Evolutionary conservation across 2,113 vertebrate species (phyloP).

Genomic region (Chamaea fasciata): DNA sequence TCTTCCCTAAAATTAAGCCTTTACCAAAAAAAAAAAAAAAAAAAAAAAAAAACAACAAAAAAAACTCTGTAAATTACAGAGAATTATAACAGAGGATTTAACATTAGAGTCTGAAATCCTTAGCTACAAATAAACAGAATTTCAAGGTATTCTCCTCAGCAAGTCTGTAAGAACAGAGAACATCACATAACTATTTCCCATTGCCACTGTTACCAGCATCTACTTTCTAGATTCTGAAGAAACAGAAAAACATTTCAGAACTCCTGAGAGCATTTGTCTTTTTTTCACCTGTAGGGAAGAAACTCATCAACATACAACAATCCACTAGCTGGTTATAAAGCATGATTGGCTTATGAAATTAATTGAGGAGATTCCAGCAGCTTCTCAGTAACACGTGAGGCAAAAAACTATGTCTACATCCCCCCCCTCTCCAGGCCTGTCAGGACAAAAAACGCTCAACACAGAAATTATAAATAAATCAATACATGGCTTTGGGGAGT

Average conservation of each 20-base stretch:
- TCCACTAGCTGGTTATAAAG: background rate
- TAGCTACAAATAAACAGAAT: background rate
- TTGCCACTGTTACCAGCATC: background rate
- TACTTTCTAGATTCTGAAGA: background rate
- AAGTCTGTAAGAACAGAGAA: background rate
- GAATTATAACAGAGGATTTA: background rate
- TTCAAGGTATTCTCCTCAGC: background rate
- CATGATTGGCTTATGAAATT: background rate
- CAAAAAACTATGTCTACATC: background rate
- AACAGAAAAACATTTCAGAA: background rate
- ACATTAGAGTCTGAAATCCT: background rate
- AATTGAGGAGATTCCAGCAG: background rate
- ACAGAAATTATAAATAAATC: background rate
- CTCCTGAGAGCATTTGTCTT: background rate
- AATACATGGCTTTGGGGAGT: background rate
- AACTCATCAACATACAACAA: background rate
- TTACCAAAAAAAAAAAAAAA: background rate
- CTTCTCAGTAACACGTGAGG: background rate
- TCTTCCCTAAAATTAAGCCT: background rate
- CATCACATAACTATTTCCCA: background rate
- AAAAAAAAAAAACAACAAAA: accelerated
- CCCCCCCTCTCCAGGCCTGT: accelerated
- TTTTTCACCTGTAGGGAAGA: background rate
- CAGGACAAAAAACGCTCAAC: background rate
- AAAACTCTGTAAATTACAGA: background rate